Evolutionary conservation across 2,888 invertebrate genomes (phyloP).

Genomic region (Sympetrum striolatum): DNA sequence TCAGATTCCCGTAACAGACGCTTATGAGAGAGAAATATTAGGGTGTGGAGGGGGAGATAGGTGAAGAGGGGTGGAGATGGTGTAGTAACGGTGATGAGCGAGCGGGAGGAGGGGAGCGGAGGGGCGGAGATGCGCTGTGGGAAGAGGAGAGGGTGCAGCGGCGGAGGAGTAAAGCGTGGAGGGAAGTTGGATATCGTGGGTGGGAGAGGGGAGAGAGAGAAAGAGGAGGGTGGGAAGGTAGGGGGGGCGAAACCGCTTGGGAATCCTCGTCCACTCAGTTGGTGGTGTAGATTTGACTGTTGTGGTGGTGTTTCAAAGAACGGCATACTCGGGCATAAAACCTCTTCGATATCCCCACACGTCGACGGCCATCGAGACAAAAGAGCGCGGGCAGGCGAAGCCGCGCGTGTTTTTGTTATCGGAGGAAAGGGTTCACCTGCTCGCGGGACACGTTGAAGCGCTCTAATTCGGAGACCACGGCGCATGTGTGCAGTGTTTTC

Average conservation of each 20-base stretch:
- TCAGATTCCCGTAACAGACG: slow-evolving; percentile 15
- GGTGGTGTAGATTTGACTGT: slow-evolving; percentile 41
- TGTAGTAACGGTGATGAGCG: slow-evolving; percentile 32
- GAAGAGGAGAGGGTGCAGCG: background rate
- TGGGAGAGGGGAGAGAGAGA: background rate
- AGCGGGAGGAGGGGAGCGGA: background rate
- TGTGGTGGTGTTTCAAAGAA: background rate
- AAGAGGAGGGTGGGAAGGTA: background rate
- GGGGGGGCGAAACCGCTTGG: background rate
- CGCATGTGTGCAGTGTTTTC: background rate
- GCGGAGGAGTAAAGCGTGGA: background rate
- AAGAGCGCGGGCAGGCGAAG: background rate
- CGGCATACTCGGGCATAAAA: background rate
- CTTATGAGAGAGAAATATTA: background rate
- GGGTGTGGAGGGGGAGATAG: background rate
- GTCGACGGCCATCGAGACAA: background rate
- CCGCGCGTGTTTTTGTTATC: background rate
- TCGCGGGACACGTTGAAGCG: background rate
- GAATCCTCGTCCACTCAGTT: slow-evolving; percentile 33
- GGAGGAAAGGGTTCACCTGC: background rate
- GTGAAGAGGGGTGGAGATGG: slow-evolving; percentile 18
- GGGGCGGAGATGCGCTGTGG: background rate
- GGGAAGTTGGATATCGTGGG: background rate
- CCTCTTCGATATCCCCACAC: background rate
- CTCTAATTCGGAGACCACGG: background rate